A percentile compares a stretch with the other conserved stretches of the same genome.
Evolutionary conservation across 2,888 invertebrate species (phyloP).

Genomic region (Ectemnius cavifrons): DNA sequence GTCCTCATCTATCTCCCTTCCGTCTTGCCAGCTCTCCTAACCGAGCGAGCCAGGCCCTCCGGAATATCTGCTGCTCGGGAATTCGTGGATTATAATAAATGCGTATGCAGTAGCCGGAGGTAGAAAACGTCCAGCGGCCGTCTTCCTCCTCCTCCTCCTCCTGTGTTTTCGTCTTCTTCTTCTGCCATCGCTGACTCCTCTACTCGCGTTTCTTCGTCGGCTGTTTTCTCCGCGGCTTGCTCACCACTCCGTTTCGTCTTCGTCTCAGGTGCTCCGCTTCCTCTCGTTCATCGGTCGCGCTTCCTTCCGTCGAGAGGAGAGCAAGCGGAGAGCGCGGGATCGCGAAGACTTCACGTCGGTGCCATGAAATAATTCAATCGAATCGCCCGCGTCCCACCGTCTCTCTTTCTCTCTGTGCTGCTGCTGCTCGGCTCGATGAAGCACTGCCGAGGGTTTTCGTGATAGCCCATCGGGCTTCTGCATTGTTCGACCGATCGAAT

Average conservation of each 20-base stretch:
- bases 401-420: background rate
- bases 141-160: conserved; percentile 38
- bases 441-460: conserved; percentile 34
- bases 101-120: conserved; percentile 70
- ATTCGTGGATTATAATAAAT: conserved; percentile 72
- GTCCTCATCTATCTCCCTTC: conserved; percentile 42
- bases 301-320: conserved; percentile 23
- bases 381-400: conserved; percentile 39
- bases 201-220: conserved; percentile 29
- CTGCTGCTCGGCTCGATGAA: conserved; percentile 28
- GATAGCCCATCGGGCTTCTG: conserved; percentile 49
- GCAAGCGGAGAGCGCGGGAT: no score
- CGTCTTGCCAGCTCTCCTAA: conserved; percentile 34
- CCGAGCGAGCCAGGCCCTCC: conserved; percentile 25
- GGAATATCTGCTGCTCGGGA: conserved; percentile 63
- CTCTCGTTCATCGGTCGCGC: conserved; percentile 35
- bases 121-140: conserved; percentile 55
- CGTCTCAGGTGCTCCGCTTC: conserved; percentile 19
- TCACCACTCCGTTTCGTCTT: conserved; percentile 11
- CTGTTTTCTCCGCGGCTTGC: conserved; percentile 21
- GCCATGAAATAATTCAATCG: conserved; percentile 66
- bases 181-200: background rate
- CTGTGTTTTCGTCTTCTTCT: conserved; percentile 25
- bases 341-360: conserved; percentile 46
- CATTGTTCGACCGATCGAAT: conserved; percentile 48